These are phyloP conservation scores for Acrocera orbiculus DNA, from an alignment of 2,888 invertebrate species.

Conservation along the genomic window DNA sequence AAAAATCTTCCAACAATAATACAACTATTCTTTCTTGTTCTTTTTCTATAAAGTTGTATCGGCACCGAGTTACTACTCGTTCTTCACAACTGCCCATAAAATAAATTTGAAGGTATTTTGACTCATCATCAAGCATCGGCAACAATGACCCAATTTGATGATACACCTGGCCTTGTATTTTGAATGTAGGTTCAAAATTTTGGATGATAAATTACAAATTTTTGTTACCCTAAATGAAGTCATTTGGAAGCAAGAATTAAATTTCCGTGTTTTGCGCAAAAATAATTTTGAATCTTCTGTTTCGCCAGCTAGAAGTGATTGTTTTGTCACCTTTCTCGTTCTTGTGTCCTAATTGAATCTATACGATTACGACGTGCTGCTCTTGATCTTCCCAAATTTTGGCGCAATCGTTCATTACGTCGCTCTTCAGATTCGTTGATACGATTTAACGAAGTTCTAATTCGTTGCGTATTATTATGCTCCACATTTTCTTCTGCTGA, in stretches of 20 bases:
- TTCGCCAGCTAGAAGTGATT: slow-evolving; percentile 6
- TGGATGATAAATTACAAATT: background rate
- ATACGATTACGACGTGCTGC: no score
- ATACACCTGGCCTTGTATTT: no score
- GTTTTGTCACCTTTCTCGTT: slow-evolving; percentile 4
- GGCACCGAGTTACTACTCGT: background rate
- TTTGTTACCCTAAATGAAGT: slow-evolving; percentile 5
- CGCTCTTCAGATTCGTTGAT: no score
- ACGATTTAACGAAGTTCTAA: no score
- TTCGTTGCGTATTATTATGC: no score
- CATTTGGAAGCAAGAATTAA: no score
- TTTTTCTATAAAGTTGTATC: slow-evolving; percentile 2
- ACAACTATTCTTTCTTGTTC: background rate
- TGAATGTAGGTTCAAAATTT: no score
- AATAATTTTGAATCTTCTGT: slow-evolving; percentile 5
- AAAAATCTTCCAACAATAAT: slow-evolving; percentile 8
- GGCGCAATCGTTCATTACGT: background rate
- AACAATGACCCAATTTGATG: no score
- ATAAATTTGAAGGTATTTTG: slow-evolving; percentile 1
- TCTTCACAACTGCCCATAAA: slow-evolving; percentile 2
- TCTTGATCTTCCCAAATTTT: no score
- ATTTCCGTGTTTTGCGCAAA: slow-evolving; percentile 3
- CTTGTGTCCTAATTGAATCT: slow-evolving; percentile 1
- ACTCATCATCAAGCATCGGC: no score
- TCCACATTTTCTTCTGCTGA: no score